These are phyloP conservation scores for Sebastes schlegelii DNA, from an alignment of 2,113 vertebrate genomes.

Conservation along the genomic window DNA sequence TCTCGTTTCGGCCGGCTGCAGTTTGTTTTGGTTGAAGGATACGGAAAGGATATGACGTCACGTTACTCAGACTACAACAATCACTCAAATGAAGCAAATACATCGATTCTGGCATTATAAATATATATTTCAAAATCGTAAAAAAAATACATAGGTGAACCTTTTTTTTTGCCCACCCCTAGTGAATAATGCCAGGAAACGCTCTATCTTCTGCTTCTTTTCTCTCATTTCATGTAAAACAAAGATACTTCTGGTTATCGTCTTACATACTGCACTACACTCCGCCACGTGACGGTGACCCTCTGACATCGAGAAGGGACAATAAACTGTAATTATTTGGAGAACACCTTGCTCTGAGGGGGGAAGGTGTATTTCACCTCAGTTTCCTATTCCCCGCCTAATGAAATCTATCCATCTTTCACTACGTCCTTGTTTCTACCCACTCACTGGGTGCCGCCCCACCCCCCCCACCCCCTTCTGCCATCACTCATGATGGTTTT, in stretches of 20 bases:
- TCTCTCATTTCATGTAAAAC: constrained; percentile 20
- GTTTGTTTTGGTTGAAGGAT: no score
- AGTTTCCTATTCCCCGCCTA: constrained; percentile 54
- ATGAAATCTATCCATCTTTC: constrained; percentile 81
- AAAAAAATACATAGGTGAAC: no score
- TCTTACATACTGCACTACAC: constrained; percentile 4
- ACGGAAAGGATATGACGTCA: no score
- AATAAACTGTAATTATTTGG: constrained; percentile 53
- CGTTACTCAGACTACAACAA: no score
- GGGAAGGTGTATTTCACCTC: constrained; percentile 63
- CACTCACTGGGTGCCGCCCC: not conserved
- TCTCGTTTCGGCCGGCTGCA: no score
- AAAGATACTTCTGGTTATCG: constrained; percentile 7
- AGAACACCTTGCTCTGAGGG: constrained; percentile 58
- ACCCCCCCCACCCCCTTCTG: not conserved
- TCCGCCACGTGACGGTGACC: constrained; percentile 33
- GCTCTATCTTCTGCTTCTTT: constrained; percentile 15
- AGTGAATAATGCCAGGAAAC: constrained; percentile 1
- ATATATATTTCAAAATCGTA: no score
- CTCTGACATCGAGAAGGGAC: constrained; percentile 37
- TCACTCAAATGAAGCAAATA: no score
- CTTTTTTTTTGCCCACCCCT: no score
- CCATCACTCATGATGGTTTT: constrained; percentile 44
- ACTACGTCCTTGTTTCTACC: constrained; percentile 62
- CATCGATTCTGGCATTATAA: no score